These are phyloP conservation scores for Episyrphus balteatus DNA, from an alignment of 1,140 invertebrate genomes.

Conservation along the genomic window DNA sequence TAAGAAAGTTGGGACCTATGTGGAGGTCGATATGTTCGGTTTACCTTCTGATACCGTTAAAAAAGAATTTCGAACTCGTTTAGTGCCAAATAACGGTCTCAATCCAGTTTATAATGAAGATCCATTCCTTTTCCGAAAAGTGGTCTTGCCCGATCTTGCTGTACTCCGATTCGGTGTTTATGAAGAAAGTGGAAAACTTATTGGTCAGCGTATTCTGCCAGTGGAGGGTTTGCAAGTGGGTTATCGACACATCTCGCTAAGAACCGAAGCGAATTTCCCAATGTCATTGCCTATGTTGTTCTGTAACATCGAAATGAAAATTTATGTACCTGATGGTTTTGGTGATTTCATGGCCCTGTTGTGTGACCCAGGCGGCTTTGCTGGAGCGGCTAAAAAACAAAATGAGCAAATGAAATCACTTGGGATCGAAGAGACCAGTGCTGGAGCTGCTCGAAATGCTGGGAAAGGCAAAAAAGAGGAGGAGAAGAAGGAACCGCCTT, in stretches of 20 bases:
- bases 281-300: slow-evolving; percentile 98
- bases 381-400: slow-evolving; percentile 75
- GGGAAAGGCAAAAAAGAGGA: slow-evolving; percentile 52
- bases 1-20: slow-evolving; percentile 97
- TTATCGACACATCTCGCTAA: slow-evolving; percentile 92
- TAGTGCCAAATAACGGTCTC: slow-evolving; percentile 92
- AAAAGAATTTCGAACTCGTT: slow-evolving; percentile 92
- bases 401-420: slow-evolving; percentile 87
- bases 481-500: slow-evolving; percentile 56
- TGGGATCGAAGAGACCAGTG: slow-evolving; percentile 76
- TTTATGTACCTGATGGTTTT: slow-evolving; percentile 98
- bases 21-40: slow-evolving; percentile 99
- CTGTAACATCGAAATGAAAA: slow-evolving; percentile 98
- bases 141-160: slow-evolving; percentile 94
- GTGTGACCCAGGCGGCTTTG: slow-evolving; percentile 88
- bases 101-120: slow-evolving; percentile 99
- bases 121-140: slow-evolving; percentile 95
- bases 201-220: slow-evolving; percentile 95
- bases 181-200: slow-evolving; percentile 93
- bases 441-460: slow-evolving; percentile 36
- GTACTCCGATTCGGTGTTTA: slow-evolving; percentile 96
- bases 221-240: slow-evolving; percentile 95
- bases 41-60: slow-evolving; percentile 97
- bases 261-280: slow-evolving; percentile 98
- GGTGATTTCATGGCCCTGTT: slow-evolving; percentile 97